A percentile compares a stretch with the other conserved stretches of the same genome.
Conservation (phyloP, 2,113 vertebrate species). For the Entelurus aequoreus region DNA sequence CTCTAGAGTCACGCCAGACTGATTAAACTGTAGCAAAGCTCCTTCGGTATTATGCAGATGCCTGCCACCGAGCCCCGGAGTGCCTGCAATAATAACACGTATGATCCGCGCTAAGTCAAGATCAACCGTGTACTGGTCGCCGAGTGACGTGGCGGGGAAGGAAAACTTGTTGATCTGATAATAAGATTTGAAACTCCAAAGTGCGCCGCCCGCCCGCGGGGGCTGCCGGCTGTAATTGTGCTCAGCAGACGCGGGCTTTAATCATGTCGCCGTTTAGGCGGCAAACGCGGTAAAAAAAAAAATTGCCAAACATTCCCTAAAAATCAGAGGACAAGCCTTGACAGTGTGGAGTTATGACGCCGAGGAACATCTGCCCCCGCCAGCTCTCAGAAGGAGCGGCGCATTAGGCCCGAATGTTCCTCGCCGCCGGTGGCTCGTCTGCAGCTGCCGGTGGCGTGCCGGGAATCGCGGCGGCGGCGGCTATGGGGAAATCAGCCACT, state of each 20-base stretch:
- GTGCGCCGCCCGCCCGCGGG: background rate
- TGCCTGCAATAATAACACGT: conserved; percentile 64
- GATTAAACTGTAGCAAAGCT: conserved; percentile 74
- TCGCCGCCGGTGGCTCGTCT: conserved; percentile 73
- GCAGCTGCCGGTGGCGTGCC: conserved; percentile 66
- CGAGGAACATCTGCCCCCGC: conserved; percentile 69
- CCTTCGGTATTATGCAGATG: conserved; percentile 72
- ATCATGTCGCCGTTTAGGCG: conserved; percentile 18
- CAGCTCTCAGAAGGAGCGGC: conserved; percentile 69
- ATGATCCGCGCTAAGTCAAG: conserved; percentile 50
- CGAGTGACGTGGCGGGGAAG: conserved; percentile 3
- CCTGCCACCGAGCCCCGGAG: conserved; percentile 54
- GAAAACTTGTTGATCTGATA: conserved; percentile 51
- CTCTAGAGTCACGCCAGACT: conserved; percentile 73
- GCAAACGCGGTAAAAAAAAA: conserved; percentile 4
- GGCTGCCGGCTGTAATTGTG: conserved; percentile 14
- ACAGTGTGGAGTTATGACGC: conserved; percentile 61
- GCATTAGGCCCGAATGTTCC: conserved; percentile 70
- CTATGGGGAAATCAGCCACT: conserved; percentile 73
- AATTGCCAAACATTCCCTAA: conserved; percentile 10
- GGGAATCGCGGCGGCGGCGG: conserved; percentile 70
- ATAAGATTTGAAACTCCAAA: conserved; percentile 20
- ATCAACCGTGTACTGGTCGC: conserved; percentile 26
- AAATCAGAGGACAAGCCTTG: conserved; percentile 56
- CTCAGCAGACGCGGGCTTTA: conserved; percentile 25